These are phyloP conservation scores for Engraulis encrasicolus DNA, from an alignment of 2,113 vertebrate species.

Conservation along the genomic window DNA sequence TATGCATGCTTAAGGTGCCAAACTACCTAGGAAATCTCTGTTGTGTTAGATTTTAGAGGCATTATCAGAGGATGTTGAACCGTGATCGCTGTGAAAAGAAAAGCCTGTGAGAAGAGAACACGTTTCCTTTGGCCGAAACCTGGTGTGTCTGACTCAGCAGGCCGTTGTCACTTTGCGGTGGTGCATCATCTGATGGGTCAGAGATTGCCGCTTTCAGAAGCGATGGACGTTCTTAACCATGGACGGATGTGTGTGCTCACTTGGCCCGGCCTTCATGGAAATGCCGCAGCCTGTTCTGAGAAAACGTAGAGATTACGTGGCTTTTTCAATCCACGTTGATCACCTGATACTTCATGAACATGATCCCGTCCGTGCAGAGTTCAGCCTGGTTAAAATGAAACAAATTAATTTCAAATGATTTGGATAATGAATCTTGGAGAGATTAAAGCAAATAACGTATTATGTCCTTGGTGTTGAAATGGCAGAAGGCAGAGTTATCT, in stretches of 20 bases:
- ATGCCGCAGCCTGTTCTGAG: neutral
- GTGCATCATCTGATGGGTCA: neutral
- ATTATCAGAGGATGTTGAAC: neutral
- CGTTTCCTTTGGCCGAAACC: neutral
- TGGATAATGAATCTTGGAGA: too few species aligned
- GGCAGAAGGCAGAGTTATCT: neutral
- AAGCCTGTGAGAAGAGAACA: neutral
- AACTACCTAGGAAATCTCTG: neutral
- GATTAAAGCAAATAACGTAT: neutral
- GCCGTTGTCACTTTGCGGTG: neutral
- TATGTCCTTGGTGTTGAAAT: neutral
- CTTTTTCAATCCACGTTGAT: neutral
- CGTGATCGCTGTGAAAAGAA: neutral
- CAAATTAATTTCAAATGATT: too few species aligned
- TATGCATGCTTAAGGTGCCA: neutral
- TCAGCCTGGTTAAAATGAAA: neutral
- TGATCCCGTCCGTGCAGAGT: neutral
- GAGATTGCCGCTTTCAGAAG: neutral
- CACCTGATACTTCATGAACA: neutral
- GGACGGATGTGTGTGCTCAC: constrained; percentile 36
- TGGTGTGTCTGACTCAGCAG: neutral
- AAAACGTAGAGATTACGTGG: neutral
- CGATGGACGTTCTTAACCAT: neutral
- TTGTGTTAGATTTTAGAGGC: neutral
- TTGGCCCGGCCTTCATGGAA: constrained; percentile 39